phyloP scores from a whole-genome alignment of 2,888 invertebrate species.

The Trichacis sp. region DNA sequence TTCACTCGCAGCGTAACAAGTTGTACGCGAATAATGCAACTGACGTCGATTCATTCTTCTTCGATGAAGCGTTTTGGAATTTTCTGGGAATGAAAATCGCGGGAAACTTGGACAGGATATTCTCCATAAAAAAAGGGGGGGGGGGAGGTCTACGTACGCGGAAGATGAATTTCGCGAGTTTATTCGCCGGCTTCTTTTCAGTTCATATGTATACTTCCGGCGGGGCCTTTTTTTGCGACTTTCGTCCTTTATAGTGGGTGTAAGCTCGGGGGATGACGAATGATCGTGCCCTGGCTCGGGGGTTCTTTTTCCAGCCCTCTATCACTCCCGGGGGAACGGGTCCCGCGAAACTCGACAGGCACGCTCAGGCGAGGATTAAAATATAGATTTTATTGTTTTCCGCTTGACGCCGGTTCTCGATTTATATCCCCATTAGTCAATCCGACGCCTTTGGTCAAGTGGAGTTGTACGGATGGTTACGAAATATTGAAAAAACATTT shows the following conservation, averaged over 20 bases:
- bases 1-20: too few species aligned
- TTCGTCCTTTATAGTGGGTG: slow-evolving; percentile 45
- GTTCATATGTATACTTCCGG: slow-evolving; percentile 35
- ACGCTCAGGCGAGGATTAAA: slow-evolving; percentile 58
- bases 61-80: too few species aligned
- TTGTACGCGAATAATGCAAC: too few species aligned
- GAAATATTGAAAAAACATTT: neutral
- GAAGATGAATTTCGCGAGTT: slow-evolving; percentile 48
- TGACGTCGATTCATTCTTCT: too few species aligned
- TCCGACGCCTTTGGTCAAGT: slow-evolving; percentile 48
- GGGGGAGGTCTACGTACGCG: too few species aligned
- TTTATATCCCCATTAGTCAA: slow-evolving; percentile 62
- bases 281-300: slow-evolving; percentile 46
- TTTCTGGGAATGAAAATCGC: too few species aligned
- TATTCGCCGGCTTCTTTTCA: slow-evolving; percentile 44
- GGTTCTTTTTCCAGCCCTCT: slow-evolving; percentile 36
- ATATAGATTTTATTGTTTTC: slow-evolving; percentile 67
- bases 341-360: slow-evolving; percentile 35
- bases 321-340: slow-evolving; percentile 38
- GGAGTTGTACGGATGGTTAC: slow-evolving; percentile 32
- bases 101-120: too few species aligned
- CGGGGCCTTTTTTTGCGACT: slow-evolving; percentile 51
- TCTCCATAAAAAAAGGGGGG: too few species aligned
- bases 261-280: slow-evolving; percentile 54
- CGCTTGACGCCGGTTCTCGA: slow-evolving; percentile 52